These are phyloP conservation scores for Mastigias papua DNA, from an alignment of 30 jellyfish, hydroid and myxozoan species.

Conservation along the genomic window DNA sequence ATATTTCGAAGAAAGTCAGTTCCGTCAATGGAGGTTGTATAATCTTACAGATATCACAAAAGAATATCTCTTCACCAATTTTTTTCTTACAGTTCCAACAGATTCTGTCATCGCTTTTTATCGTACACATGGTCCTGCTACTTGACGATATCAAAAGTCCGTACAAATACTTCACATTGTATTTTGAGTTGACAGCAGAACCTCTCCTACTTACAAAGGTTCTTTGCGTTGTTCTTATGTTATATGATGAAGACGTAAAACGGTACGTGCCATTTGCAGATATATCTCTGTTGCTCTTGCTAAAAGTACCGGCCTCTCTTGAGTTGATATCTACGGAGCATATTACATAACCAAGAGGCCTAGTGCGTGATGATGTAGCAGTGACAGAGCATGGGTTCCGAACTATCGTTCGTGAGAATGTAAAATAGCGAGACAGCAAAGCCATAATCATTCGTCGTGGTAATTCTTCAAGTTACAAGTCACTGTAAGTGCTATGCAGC, in stretches of 20 bases:
- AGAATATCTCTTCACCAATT: slow-evolving; percentile 52
- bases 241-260: background rate
- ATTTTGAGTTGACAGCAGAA: background rate
- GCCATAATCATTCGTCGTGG: background rate
- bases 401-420: background rate
- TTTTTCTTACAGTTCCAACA: slow-evolving; percentile 66
- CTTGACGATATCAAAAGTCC: background rate
- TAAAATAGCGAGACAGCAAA: background rate
- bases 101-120: slow-evolving; percentile 7
- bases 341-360: background rate
- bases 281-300: background rate
- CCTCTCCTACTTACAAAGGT: background rate
- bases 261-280: background rate
- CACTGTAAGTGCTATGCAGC: no score
- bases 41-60: slow-evolving; percentile 43
- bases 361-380: background rate
- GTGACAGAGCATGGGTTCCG: background rate
- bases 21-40: slow-evolving; percentile 65
- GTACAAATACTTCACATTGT: background rate
- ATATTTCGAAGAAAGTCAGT: slow-evolving; percentile 52
- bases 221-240: background rate
- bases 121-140: slow-evolving; percentile 25
- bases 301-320: background rate
- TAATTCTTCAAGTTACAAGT: no score
- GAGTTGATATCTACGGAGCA: background rate